These are phyloP conservation scores for Natrix natrix DNA, from an alignment of 2,797 vertebrate genomes.

Conservation along the genomic window DNA sequence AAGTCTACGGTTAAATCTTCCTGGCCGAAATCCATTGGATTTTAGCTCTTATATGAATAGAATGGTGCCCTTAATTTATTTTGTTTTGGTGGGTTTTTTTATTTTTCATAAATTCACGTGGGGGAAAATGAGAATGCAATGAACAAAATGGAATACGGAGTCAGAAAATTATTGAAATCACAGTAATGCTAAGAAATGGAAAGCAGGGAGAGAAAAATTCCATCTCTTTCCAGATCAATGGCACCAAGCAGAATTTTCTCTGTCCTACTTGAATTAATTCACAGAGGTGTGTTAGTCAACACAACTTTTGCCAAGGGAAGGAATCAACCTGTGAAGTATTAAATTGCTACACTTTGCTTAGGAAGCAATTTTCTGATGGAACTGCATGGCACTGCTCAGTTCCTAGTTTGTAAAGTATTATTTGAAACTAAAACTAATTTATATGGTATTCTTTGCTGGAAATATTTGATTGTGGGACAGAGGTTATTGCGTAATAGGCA, in stretches of 20 bases:
- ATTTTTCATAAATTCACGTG: not conserved
- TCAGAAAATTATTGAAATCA: not conserved
- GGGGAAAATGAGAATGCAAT: not conserved
- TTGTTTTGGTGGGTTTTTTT: not conserved
- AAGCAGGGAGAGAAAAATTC: not conserved
- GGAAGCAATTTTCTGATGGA: not conserved
- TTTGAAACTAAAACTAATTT: not conserved
- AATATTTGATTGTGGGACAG: not conserved
- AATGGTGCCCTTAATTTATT: not conserved
- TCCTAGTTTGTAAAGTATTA: constrained; percentile 9
- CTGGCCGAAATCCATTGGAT: not conserved
- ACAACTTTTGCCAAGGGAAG: not conserved
- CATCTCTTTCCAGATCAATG: not conserved
- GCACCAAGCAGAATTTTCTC: not conserved
- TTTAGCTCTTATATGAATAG: not conserved
- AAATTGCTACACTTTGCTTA: not conserved
- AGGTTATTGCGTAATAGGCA: not conserved
- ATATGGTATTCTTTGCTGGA: not conserved
- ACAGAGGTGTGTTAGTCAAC: not conserved
- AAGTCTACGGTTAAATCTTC: not conserved
- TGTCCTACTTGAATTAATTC: not conserved
- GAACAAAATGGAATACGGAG: not conserved
- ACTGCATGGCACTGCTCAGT: not conserved
- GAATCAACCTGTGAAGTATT: not conserved
- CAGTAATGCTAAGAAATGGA: not conserved